Evolutionary conservation across 1,140 invertebrate genomes (phyloP), one percentile per base, ranked within the genome.

Genomic region (Lasioglossum albipes): DNA sequence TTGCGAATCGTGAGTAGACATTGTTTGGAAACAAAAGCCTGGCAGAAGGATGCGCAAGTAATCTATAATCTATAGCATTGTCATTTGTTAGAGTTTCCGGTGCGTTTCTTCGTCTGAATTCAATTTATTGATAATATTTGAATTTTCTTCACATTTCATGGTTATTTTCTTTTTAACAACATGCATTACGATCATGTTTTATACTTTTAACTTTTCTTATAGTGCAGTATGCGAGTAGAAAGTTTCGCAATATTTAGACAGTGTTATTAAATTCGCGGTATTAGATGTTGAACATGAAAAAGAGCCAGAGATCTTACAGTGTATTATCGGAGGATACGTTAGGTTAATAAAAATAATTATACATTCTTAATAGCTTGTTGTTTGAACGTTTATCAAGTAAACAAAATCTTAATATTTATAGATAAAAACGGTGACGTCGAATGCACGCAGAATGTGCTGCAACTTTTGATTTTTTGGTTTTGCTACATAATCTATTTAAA

Each of bases 11-110:
- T 68, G 9, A 16, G 7, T 66, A 61, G 10, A 42, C 20, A 62
- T 78, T 85, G 79, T 82, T 82, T 84, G 79, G 70, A 78, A 85
- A 85, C 83, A 85, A 85, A 85, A 66, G 59, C 61, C 16, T 42
- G 57, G 61, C 20, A 45, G n/a, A 7, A 27, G 7, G 4, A 69
- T 27, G 27, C n/a, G 41, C 2, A 12, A 18, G 12, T 6, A 41
- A 0, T 52, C n/a, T 12, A 16, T 6, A 41, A 0, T 52, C n/a
- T 12, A 16, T 2, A 12, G n/a, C 27, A 59, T n/a, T 67, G 7
- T 78, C 74, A 72, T 22, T 41, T 79, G 77, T 79, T 20, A 73
- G n/a, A 36, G 7, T 42, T 54, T 64, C 2, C 18, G 6, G 69
- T n/a, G 42, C 20, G 36, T 69, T 52, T 59, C 31, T 77, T 77